Conservation (phyloP, 2,113 vertebrate genomes). For the Cheirogaleus medius region DNA sequence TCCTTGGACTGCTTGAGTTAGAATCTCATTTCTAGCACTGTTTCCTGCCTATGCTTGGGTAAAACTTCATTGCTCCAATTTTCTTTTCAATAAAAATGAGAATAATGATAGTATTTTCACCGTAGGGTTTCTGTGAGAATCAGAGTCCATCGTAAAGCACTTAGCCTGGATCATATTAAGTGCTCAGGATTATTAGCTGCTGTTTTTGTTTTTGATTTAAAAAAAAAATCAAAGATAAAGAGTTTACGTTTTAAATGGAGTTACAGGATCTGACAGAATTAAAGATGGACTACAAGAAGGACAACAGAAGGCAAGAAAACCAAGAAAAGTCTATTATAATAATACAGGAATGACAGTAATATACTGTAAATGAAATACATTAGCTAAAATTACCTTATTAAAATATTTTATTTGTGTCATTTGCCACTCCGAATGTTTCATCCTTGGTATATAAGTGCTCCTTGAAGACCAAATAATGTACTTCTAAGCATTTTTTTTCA, state of each 20-base stretch:
- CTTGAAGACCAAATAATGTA: neutral
- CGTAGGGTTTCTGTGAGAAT: neutral
- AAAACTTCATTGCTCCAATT: neutral
- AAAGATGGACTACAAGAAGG: neutral
- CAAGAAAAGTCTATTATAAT: neutral
- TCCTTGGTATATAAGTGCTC: neutral
- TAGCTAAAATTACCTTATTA: neutral
- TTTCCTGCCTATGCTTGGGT: neutral
- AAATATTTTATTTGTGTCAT: neutral
- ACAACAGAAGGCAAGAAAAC: neutral
- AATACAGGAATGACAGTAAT: neutral
- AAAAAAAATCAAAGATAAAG: neutral
- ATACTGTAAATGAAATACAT: neutral
- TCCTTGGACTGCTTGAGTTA: neutral
- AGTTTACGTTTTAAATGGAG: slow-evolving; percentile 35
- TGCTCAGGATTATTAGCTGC: neutral
- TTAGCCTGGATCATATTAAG: neutral
- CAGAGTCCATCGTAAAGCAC: neutral
- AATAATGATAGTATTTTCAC: neutral
- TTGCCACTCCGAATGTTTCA: neutral
- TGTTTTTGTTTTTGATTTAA: neutral
- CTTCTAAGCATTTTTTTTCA: neutral
- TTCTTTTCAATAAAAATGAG: neutral
- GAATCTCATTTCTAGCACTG: neutral
- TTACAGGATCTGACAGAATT: neutral